Conservation (phyloP, 1,140 invertebrate genomes). For the Aphaenogaster rudis region DNA sequence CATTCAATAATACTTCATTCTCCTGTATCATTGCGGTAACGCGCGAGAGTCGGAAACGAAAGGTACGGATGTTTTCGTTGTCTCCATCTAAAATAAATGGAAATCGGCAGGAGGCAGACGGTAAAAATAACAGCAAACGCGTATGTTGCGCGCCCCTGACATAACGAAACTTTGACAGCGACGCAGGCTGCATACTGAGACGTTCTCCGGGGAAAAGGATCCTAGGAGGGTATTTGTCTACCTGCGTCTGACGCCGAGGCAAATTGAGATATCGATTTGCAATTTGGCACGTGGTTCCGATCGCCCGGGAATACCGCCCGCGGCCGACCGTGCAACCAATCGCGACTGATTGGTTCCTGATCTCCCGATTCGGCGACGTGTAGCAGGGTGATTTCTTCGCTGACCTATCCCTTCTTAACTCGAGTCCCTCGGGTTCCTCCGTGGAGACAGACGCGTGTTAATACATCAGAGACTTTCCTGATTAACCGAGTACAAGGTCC, state of each 20-base stretch:
- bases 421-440: not conserved
- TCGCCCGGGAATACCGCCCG: constrained; percentile 48
- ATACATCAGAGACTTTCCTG: not conserved
- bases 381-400: constrained; percentile 22
- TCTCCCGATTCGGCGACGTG: constrained; percentile 46
- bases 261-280: constrained; percentile 78
- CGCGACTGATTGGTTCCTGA: constrained; percentile 70
- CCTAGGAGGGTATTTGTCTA: constrained; percentile 67
- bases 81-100: constrained; percentile 15
- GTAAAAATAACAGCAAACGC: constrained; percentile 1
- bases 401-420: not conserved
- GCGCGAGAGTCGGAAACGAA: not conserved
- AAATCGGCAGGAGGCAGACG: not conserved
- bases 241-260: constrained; percentile 72
- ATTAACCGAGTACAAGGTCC: not conserved
- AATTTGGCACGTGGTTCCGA: constrained; percentile 74
- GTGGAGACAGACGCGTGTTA: not conserved
- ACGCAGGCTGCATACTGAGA: constrained; percentile 30
- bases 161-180: constrained; percentile 45
- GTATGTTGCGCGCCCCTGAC: not conserved
- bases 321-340: constrained; percentile 64
- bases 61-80: not conserved
- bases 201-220: constrained; percentile 41
- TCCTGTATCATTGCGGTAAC: not conserved
- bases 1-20: not conserved